phyloP scores from a whole-genome alignment of 2,888 invertebrate species.

The Caenorhabditis virilis region DNA sequence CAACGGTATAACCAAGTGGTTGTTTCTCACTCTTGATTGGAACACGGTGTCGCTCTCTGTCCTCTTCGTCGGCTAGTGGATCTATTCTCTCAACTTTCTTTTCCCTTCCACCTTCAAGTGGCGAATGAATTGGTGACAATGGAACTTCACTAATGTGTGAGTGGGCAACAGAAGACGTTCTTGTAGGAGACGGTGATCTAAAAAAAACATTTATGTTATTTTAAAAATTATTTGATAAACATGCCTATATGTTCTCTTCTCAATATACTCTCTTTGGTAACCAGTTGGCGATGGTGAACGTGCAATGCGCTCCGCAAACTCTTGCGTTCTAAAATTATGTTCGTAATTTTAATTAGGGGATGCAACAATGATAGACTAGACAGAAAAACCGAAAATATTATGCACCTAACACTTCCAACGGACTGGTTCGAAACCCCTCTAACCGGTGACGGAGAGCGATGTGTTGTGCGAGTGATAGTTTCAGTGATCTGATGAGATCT shows the following conservation, averaged over 20 bases:
- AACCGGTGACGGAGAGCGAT: constrained; percentile 33
- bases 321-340: constrained; percentile 34
- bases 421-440: constrained; percentile 18
- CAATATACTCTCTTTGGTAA: constrained; percentile 25
- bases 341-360: neutral
- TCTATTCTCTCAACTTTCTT: constrained; percentile 50
- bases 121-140: constrained; percentile 31
- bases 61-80: constrained; percentile 50
- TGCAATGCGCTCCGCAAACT: constrained; percentile 46
- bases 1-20: constrained; percentile 58
- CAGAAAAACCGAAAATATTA: too few relatives aligned
- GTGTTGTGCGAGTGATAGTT: constrained; percentile 37
- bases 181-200: constrained; percentile 46
- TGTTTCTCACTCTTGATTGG: constrained; percentile 15
- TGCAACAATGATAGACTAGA: too few relatives aligned
- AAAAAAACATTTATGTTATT: constrained; percentile 3
- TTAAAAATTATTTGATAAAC: neutral
- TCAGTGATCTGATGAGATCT: constrained; percentile 36
- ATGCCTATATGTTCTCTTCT: constrained; percentile 25
- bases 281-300: constrained; percentile 37
- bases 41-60: constrained; percentile 35
- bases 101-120: constrained; percentile 40
- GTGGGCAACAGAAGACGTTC: constrained; percentile 30
- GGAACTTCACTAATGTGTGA: constrained; percentile 35
- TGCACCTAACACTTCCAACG: constrained; percentile 33